These are phyloP conservation scores for Chironomus riparius DNA, from an alignment of 2,888 invertebrate genomes.

Conservation along the genomic window DNA sequence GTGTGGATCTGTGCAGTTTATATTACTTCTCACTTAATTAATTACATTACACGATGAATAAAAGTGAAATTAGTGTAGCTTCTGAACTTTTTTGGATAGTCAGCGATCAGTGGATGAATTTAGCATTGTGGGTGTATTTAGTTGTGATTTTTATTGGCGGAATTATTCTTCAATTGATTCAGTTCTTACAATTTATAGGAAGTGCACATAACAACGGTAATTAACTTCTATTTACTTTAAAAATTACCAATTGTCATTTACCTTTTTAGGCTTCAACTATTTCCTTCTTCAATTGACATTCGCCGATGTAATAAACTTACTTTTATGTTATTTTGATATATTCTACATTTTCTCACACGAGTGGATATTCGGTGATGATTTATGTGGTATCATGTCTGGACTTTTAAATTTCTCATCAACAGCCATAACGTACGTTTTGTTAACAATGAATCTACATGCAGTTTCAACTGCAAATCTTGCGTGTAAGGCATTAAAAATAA, in stretches of 20 bases:
- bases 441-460: conserved; percentile 50
- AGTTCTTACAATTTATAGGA: too few species aligned
- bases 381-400: conserved; percentile 49
- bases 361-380: conserved; percentile 46
- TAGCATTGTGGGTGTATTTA: not conserved
- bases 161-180: not conserved
- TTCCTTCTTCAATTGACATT: conserved; percentile 48
- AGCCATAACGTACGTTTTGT: conserved; percentile 48
- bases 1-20: not conserved
- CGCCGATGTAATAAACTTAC: conserved; percentile 44
- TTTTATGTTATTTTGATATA: conserved; percentile 46
- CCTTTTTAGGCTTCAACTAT: conserved; percentile 45
- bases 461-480: conserved; percentile 40
- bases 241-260: conserved; percentile 20
- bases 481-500: conserved; percentile 45
- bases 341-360: conserved; percentile 45
- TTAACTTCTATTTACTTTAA: not conserved
- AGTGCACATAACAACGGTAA: not conserved
- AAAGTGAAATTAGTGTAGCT: not conserved
- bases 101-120: not conserved
- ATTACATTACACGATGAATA: not conserved
- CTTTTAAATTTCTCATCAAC: conserved; percentile 48
- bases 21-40: not conserved
- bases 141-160: not conserved
- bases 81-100: not conserved